phyloP scores from a whole-genome alignment of 2,113 vertebrate species.

The Ceyx margarethae region DNA sequence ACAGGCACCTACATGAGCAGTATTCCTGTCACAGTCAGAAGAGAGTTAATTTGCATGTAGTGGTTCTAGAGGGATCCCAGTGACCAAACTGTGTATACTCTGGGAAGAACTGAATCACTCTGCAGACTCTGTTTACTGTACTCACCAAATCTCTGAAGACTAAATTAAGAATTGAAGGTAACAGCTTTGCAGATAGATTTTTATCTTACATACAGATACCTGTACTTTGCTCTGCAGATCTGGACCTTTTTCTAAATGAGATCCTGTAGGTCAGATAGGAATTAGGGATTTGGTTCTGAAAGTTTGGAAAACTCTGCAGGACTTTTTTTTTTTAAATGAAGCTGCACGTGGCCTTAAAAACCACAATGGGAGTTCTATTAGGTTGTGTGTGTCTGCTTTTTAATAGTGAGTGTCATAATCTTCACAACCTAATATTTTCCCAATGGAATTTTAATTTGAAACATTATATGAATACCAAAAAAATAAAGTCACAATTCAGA shows the following conservation, averaged over 20 bases:
- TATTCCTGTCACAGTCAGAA: not conserved
- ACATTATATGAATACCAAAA: not conserved
- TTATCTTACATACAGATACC: not conserved
- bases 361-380: not conserved
- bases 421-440: not conserved
- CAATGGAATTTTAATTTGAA: not conserved
- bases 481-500: not conserved
- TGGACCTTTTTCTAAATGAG: not conserved
- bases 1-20: not conserved
- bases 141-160: not conserved
- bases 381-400: not conserved
- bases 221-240: not conserved
- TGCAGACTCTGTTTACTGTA: accelerated
- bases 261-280: not conserved
- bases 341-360: not conserved
- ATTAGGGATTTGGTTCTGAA: not conserved
- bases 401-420: not conserved
- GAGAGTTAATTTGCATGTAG: not conserved
- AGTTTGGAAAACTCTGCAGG: not conserved
- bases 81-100: not conserved
- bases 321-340: not conserved
- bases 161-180: not conserved
- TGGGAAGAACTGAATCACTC: not conserved
- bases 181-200: not conserved
- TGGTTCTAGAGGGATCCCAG: not conserved